Evolutionary conservation across 64 coral and sea anemone genomes (phyloP).

Genomic region (Montipora capricornis): DNA sequence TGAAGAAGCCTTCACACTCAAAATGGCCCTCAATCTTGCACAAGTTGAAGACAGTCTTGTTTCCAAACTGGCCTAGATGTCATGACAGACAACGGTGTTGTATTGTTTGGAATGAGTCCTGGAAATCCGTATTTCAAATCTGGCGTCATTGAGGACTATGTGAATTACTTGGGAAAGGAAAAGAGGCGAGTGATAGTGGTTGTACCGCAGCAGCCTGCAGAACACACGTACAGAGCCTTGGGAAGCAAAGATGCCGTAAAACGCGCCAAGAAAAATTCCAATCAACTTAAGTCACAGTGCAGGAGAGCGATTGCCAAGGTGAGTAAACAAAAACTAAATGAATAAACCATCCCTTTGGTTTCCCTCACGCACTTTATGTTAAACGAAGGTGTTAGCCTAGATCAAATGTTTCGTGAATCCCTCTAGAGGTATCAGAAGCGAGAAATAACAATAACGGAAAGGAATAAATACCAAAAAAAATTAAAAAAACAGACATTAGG

Average conservation of each 20-base stretch:
- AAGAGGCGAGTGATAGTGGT: slow-evolving; percentile 43
- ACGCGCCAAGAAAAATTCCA: slow-evolving; percentile 65
- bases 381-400: too few relatives aligned
- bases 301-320: slow-evolving; percentile 74
- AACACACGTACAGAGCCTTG: slow-evolving; percentile 61
- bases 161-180: slow-evolving; percentile 53
- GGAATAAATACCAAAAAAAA: too few relatives aligned
- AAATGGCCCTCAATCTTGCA: too few relatives aligned
- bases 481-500: too few relatives aligned
- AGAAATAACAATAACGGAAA: too few relatives aligned
- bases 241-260: slow-evolving; percentile 74
- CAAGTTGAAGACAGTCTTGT: neutral
- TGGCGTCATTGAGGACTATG: slow-evolving; percentile 66
- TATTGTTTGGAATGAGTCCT: slow-evolving; percentile 52
- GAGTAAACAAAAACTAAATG: neutral
- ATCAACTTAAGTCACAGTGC: slow-evolving; percentile 57
- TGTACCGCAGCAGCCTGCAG: neutral
- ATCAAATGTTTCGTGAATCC: too few relatives aligned
- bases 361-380: too few relatives aligned
- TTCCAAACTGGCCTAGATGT: too few relatives aligned
- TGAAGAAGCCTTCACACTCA: neutral
- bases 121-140: too few relatives aligned
- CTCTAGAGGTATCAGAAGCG: too few relatives aligned
- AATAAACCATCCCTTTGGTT: too few relatives aligned
- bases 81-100: slow-evolving; percentile 51